phyloP scores from a whole-genome alignment of 2,888 invertebrate species.

The Dioctria linearis region DNA sequence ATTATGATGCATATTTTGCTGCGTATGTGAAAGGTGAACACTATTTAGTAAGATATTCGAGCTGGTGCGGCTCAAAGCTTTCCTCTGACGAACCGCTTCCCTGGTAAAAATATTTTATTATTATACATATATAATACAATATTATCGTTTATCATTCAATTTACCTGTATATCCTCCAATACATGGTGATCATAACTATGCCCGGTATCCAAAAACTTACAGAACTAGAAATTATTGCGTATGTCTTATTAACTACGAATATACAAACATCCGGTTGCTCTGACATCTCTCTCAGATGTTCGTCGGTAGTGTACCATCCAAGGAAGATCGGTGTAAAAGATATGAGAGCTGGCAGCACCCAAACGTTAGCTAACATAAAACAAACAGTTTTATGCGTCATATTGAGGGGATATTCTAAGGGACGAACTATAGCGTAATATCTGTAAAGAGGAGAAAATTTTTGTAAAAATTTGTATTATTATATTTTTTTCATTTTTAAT shows the following conservation, averaged over 20 bases:
- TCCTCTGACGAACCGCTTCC: constrained; percentile 86
- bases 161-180: constrained; percentile 82
- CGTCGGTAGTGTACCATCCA: constrained; percentile 93
- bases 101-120: constrained; percentile 65
- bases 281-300: constrained; percentile 75
- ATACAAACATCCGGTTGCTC: constrained; percentile 83
- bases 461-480: too few relatives aligned
- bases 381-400: constrained; percentile 89
- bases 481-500: too few relatives aligned
- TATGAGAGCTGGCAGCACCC: constrained; percentile 92
- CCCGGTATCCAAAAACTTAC: constrained; percentile 96
- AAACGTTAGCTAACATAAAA: constrained; percentile 89
- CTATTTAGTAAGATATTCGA: constrained; percentile 89
- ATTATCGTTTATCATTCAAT: constrained; percentile 55
- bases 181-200: constrained; percentile 93
- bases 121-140: constrained; percentile 36
- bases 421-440: constrained; percentile 94
- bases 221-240: constrained; percentile 90
- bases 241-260: constrained; percentile 89
- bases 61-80: constrained; percentile 87
- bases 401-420: constrained; percentile 91
- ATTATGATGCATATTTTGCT: constrained; percentile 79
- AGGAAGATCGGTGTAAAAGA: constrained; percentile 96
- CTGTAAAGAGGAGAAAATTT: constrained; percentile 67
- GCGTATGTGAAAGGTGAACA: constrained; percentile 85